Conservation (phyloP, 2,797 vertebrate species). For the Falco columbarius region DNA sequence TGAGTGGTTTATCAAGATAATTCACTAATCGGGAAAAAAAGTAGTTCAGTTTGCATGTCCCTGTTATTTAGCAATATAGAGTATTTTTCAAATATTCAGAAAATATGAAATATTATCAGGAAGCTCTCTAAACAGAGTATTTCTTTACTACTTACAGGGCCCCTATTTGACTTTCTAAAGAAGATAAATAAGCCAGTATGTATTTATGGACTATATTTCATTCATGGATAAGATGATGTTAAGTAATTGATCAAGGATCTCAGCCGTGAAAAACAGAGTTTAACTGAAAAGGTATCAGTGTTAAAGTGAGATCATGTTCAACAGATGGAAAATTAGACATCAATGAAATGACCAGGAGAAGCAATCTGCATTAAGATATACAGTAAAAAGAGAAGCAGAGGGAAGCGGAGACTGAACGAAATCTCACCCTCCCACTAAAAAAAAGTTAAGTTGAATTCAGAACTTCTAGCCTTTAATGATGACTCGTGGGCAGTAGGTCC, state of each 20-base stretch:
- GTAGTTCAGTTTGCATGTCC: background rate
- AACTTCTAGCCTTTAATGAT: background rate
- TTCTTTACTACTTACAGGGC: background rate
- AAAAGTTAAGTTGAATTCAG: background rate
- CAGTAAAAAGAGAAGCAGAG: background rate
- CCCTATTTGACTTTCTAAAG: background rate
- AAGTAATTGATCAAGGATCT: conserved; percentile 47
- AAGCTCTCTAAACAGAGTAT: background rate
- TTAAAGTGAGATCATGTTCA: conserved; percentile 11
- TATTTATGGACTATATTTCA: background rate
- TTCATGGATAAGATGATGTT: background rate
- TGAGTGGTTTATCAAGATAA: background rate
- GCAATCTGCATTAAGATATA: background rate
- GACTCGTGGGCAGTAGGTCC: background rate
- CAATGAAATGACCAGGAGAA: background rate
- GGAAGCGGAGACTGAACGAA: background rate
- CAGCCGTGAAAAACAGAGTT: conserved; percentile 31
- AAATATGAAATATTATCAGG: background rate
- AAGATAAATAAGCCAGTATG: background rate
- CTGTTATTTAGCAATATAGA: background rate
- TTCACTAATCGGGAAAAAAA: background rate
- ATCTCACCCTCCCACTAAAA: background rate
- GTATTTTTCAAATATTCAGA: background rate
- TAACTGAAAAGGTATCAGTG: conserved; percentile 35
- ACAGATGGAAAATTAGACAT: conserved; percentile 22